These are phyloP conservation scores for Anoplolepis gracilipes DNA, from an alignment of 1,140 invertebrate genomes.

Conservation along the genomic window DNA sequence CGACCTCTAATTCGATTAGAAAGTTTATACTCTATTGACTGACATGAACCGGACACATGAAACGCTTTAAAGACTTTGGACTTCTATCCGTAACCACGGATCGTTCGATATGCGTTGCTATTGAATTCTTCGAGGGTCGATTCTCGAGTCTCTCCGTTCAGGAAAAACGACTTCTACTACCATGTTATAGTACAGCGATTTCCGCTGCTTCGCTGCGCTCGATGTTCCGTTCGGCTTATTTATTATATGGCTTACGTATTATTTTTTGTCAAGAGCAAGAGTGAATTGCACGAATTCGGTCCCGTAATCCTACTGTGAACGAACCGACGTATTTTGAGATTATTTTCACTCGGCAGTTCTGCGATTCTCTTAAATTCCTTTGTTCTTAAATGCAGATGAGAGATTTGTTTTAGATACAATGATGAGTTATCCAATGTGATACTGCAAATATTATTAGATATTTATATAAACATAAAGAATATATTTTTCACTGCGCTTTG, in stretches of 20 bases:
- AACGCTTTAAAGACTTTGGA: conserved; percentile 57
- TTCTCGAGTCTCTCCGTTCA: background rate
- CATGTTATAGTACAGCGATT: background rate
- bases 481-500: background rate
- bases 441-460: background rate
- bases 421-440: background rate
- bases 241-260: background rate
- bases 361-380: background rate
- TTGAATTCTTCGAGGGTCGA: background rate
- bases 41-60: background rate
- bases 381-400: background rate
- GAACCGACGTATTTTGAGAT: background rate
- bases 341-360: background rate
- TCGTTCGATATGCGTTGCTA: background rate
- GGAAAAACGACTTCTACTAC: background rate
- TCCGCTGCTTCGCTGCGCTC: background rate
- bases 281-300: conserved; percentile 28
- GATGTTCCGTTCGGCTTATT: conserved; percentile 20
- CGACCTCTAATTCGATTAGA: conserved; percentile 70
- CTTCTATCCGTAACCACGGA: conserved; percentile 24
- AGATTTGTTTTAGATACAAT: background rate
- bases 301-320: conserved; percentile 15
- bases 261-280: conserved; percentile 4
- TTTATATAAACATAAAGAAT: conserved; percentile 18
- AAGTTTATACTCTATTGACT: conserved; percentile 57